Evolutionary conservation across 1,140 invertebrate species (phyloP).

Genomic region (Uloborus diversus): DNA sequence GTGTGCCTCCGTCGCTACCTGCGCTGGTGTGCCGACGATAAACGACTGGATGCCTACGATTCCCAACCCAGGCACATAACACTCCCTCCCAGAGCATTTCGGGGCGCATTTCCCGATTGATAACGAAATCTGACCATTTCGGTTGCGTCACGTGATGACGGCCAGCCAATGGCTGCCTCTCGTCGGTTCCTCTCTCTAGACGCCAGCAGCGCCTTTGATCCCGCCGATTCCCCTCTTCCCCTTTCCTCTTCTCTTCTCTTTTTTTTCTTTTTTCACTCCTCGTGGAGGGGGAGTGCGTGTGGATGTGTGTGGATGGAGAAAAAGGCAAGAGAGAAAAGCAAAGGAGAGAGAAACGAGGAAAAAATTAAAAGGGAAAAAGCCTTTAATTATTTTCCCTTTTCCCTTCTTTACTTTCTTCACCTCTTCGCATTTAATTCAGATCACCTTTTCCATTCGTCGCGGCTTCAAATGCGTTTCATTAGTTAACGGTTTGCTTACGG

Average conservation of each 20-base stretch:
- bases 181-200: constrained; percentile 31
- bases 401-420: constrained; percentile 28
- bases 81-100: constrained; percentile 38
- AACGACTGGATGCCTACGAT: background rate
- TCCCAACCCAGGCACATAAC: constrained; percentile 5
- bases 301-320: background rate
- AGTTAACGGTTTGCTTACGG: constrained; percentile 49
- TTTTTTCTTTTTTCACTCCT: background rate
- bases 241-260: background rate
- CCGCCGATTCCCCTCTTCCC: constrained; percentile 32
- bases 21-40: background rate
- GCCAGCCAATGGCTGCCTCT: constrained; percentile 57
- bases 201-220: constrained; percentile 55
- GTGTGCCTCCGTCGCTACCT: background rate
- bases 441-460: background rate
- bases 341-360: background rate
- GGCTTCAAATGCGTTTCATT: constrained; percentile 36
- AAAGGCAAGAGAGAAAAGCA: background rate
- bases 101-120: constrained; percentile 56
- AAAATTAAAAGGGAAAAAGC: constrained; percentile 31
- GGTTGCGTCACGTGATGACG: constrained; percentile 59
- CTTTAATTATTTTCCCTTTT: constrained; percentile 18
- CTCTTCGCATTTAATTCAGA: constrained; percentile 41
- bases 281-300: background rate
- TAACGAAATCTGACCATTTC: constrained; percentile 61